Percentiles rank a stretch among this genome's conserved stretches.
phyloP scores from a whole-genome alignment of 2,888 invertebrate species.

The Gasteruption jaculator region DNA sequence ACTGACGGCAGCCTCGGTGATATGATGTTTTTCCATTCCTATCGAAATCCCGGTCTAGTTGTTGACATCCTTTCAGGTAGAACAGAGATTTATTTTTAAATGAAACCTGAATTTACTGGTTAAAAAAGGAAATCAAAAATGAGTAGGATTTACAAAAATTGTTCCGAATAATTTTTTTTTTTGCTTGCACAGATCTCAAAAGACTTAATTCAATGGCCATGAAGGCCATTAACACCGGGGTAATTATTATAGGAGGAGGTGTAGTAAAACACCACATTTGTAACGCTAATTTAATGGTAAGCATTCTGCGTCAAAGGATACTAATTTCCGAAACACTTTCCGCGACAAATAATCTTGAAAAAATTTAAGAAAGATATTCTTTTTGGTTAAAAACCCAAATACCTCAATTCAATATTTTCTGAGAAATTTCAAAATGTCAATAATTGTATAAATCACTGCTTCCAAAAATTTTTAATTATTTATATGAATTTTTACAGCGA shows the following conservation, averaged over 20 bases:
- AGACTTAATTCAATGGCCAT: conserved; percentile 92
- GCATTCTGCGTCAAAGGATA: conserved; percentile 21
- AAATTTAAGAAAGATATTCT: too few relatives aligned
- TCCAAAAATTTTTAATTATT: conserved; percentile 4
- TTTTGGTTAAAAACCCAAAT: too few relatives aligned
- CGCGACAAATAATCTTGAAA: too few relatives aligned
- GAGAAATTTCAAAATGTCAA: too few relatives aligned
- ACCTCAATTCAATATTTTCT: too few relatives aligned
- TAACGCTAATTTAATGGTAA: conserved; percentile 97
- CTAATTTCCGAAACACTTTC: neutral
- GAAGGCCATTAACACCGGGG: conserved; percentile 88
- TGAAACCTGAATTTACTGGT: neutral
- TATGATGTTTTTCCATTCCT: conserved; percentile 99
- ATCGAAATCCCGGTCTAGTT: conserved; percentile 84
- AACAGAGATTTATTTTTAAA: conserved; percentile 1
- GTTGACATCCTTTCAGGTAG: conserved; percentile 85
- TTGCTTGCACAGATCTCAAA: conserved; percentile 67
- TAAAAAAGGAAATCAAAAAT: neutral
- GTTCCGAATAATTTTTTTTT: conserved; percentile 22
- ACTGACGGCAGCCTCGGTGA: conserved; percentile 98
- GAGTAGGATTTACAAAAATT: too few relatives aligned
- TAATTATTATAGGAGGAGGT: conserved; percentile 95
- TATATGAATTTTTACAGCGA: conserved; percentile 55
- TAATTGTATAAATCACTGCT: neutral
- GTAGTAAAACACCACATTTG: conserved; percentile 99